A percentile compares a stretch with the other conserved stretches of the same genome.
phyloP scores from a whole-genome alignment of 2,113 vertebrate species.

The Bambusicola thoracicus region DNA sequence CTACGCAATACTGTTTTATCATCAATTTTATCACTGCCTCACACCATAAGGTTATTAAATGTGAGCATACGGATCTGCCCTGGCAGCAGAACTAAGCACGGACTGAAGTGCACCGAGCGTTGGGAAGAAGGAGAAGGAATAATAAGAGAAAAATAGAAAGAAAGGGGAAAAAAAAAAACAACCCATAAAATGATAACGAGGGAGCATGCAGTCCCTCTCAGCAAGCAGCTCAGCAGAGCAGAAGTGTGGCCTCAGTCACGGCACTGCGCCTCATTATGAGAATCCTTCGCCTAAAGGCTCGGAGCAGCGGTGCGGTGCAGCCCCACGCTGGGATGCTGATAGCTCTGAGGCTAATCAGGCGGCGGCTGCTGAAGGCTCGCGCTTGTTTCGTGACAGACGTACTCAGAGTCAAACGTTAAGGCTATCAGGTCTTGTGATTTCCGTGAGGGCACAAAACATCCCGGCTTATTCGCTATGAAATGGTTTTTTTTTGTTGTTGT shows the following conservation, averaged over 20 bases:
- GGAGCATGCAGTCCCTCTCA: slow-evolving; percentile 56
- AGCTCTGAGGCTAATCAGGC: slow-evolving; percentile 76
- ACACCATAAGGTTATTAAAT: slow-evolving; percentile 44
- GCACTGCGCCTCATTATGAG: slow-evolving; percentile 77
- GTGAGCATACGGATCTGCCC: slow-evolving; percentile 47
- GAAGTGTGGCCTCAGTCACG: slow-evolving; percentile 74
- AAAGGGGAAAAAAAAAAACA: neutral
- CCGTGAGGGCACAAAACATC: slow-evolving; percentile 6
- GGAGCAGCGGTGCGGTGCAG: slow-evolving; percentile 74
- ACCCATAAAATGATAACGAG: slow-evolving; percentile 70
- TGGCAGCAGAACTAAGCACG: slow-evolving; percentile 49
- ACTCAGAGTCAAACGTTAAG: slow-evolving; percentile 61
- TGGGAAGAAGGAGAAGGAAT: slow-evolving; percentile 43
- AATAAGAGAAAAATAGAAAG: slow-evolving; percentile 58
- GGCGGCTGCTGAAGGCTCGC: slow-evolving; percentile 51
- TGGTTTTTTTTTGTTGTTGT: neutral
- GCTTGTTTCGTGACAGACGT: slow-evolving; percentile 70
- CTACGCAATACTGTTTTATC: neutral
- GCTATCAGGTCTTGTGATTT: rapidly evolving
- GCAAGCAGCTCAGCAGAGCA: slow-evolving; percentile 73
- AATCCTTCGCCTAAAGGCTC: slow-evolving; percentile 74
- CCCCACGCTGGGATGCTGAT: slow-evolving; percentile 77
- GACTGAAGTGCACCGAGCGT: slow-evolving; percentile 23
- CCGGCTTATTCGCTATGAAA: slow-evolving; percentile 11
- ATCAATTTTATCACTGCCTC: neutral